Percentiles rank a stretch among this genome's conserved stretches.
phyloP scores from a whole-genome alignment of 2,797 vertebrate species.

The Urosaurus nigricauda region DNA sequence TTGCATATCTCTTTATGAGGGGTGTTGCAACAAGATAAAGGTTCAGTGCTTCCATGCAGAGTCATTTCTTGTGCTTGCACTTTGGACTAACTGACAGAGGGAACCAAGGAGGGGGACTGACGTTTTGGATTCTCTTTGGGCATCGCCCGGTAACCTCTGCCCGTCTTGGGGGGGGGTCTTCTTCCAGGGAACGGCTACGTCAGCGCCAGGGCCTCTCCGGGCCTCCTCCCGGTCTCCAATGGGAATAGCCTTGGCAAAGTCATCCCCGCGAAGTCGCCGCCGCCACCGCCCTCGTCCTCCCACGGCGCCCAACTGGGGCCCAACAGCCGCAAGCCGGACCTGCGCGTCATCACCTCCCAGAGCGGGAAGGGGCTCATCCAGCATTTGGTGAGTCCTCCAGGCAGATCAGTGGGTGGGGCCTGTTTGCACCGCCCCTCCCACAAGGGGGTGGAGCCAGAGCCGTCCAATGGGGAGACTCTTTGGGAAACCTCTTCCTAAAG shows the following conservation, averaged over 20 bases:
- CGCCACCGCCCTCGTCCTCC: constrained; percentile 85
- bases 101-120: background rate
- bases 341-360: constrained; percentile 97
- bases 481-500: too few relatives aligned
- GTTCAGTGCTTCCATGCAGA: background rate
- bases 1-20: too few relatives aligned
- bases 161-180: background rate
- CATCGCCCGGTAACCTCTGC: too few relatives aligned
- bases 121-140: too few relatives aligned
- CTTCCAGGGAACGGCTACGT: constrained; percentile 92
- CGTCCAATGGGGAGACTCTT: too few relatives aligned
- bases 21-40: background rate
- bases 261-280: constrained; percentile 74
- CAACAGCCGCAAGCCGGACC: constrained; percentile 92
- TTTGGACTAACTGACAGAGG: too few relatives aligned
- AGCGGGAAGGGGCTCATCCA: constrained; percentile 93
- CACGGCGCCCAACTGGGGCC: constrained; percentile 86
- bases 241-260: constrained; percentile 93
- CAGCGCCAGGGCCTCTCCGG: constrained; percentile 94
- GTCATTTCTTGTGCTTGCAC: background rate
- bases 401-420: too few relatives aligned
- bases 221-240: constrained; percentile 93
- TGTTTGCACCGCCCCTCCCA: too few relatives aligned
- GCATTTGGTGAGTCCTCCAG: constrained; percentile 87
- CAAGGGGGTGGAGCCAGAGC: too few relatives aligned